Evolutionary conservation across 2,888 invertebrate species (phyloP).

Genomic region (Drosophila helvetica): DNA sequence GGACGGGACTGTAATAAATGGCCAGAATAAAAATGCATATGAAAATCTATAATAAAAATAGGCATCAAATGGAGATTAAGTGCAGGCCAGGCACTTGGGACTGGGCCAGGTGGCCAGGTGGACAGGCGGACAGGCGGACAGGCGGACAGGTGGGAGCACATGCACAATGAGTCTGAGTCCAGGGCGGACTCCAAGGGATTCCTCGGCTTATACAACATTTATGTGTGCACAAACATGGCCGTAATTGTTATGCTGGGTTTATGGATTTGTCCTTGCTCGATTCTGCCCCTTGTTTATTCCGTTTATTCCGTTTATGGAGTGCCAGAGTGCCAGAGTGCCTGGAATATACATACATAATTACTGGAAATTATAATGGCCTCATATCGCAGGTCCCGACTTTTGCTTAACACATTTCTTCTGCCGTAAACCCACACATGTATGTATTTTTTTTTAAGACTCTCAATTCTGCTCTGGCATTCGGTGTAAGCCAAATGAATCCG

Average conservation of each 20-base stretch:
- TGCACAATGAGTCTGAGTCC: slow-evolving; percentile 1
- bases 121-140: too few relatives aligned
- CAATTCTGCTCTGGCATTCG: slow-evolving; percentile 27
- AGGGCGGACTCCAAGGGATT: slow-evolving; percentile 25
- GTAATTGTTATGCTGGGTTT: slow-evolving; percentile 47
- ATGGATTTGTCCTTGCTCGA: slow-evolving; percentile 21
- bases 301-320: slow-evolving; percentile 47
- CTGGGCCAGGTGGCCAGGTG: slow-evolving; percentile 13
- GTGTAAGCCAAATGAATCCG: slow-evolving; percentile 57
- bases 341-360: slow-evolving; percentile 3
- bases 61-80: slow-evolving; percentile 74
- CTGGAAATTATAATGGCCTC: slow-evolving; percentile 21
- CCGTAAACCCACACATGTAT: too few relatives aligned
- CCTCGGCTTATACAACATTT: slow-evolving; percentile 40
- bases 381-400: background rate
- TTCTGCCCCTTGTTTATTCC: slow-evolving; percentile 32
- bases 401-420: background rate
- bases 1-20: slow-evolving; percentile 56
- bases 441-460: slow-evolving; percentile 6
- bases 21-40: slow-evolving; percentile 70
- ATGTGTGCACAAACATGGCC: slow-evolving; percentile 40
- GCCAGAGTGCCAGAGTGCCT: slow-evolving; percentile 12
- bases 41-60: slow-evolving; percentile 69
- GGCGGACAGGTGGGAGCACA: too few relatives aligned
- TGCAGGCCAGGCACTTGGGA: slow-evolving; percentile 53